phyloP scores from a whole-genome alignment of 2,888 invertebrate species.

The Bembecia ichneumoniformis region DNA sequence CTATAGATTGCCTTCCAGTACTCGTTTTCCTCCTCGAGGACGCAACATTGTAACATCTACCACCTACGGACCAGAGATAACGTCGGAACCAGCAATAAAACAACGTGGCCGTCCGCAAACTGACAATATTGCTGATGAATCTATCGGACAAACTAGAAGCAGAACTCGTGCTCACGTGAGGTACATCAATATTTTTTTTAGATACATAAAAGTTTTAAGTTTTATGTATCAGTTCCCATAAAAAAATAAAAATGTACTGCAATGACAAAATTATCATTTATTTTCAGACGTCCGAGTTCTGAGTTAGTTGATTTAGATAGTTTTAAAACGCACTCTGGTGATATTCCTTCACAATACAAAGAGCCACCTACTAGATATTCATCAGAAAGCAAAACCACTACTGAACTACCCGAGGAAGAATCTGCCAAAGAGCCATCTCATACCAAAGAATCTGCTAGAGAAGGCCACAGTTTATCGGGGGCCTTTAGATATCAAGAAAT shows the following conservation, averaged over 20 bases:
- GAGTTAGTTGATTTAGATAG: slow-evolving; percentile 87
- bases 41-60: slow-evolving; percentile 66
- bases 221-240: too few species aligned
- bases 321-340: slow-evolving; percentile 81
- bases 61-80: slow-evolving; percentile 55
- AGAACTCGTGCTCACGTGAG: slow-evolving; percentile 75
- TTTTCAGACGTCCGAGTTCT: slow-evolving; percentile 78
- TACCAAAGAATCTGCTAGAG: slow-evolving; percentile 42
- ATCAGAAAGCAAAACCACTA: slow-evolving; percentile 61
- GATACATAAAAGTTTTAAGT: too few species aligned
- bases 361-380: slow-evolving; percentile 59
- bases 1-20: slow-evolving; percentile 80
- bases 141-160: slow-evolving; percentile 61
- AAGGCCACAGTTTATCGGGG: slow-evolving; percentile 54
- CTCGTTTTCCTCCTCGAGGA: slow-evolving; percentile 86
- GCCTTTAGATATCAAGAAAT: slow-evolving; percentile 54
- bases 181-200: slow-evolving; percentile 19
- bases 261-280: neutral
- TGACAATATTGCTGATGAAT: slow-evolving; percentile 63
- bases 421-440: slow-evolving; percentile 36
- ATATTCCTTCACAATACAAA: slow-evolving; percentile 68
- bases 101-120: slow-evolving; percentile 52
- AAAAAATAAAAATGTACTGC: neutral
- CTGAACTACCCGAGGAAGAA: slow-evolving; percentile 69
- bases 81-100: slow-evolving; percentile 54